Evolutionary conservation across 2,797 vertebrate species (phyloP).

Genomic region (Gymnoscopelus braueri): DNA sequence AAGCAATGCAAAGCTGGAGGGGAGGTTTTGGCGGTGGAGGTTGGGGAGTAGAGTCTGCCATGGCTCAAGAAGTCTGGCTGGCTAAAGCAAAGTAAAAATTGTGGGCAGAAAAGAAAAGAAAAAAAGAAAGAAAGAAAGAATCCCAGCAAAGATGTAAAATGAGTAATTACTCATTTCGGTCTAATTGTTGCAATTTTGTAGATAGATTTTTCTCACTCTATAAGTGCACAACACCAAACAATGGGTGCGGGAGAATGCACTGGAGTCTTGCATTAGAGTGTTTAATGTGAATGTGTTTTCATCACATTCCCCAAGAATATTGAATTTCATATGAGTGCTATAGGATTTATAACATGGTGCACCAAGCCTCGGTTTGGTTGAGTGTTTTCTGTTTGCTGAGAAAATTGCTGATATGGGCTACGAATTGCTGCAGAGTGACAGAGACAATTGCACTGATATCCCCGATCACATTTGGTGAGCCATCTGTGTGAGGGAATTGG

Average conservation of each 20-base stretch:
- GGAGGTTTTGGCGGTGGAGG: neutral
- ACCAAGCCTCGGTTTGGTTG: constrained; percentile 50
- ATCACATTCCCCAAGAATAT: constrained; percentile 49
- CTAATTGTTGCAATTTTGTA: constrained; percentile 54
- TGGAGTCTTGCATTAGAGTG: constrained; percentile 23
- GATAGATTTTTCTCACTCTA: constrained; percentile 46
- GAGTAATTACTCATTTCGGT: constrained; percentile 58
- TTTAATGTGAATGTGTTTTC: constrained; percentile 29
- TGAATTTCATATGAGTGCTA: constrained; percentile 57
- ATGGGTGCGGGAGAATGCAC: constrained; percentile 43
- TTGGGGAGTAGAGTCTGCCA: neutral
- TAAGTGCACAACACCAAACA: constrained; percentile 46
- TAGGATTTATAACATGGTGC: constrained; percentile 59
- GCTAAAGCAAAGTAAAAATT: constrained; percentile 18
- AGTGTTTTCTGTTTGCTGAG: constrained; percentile 62
- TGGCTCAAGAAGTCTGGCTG: constrained; percentile 17
- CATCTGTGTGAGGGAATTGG: constrained; percentile 67
- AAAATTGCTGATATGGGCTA: constrained; percentile 61
- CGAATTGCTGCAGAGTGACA: constrained; percentile 58
- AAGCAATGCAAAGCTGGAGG: constrained; percentile 23
- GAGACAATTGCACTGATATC: constrained; percentile 60
- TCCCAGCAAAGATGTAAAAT: constrained; percentile 27
- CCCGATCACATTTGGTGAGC: constrained; percentile 58
- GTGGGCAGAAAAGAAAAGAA: constrained; percentile 47
- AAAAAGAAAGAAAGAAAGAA: neutral